Evolutionary conservation across 35 echinoderm and acorn worm species (phyloP).

Genomic region (Eucidaris tribuloides): DNA sequence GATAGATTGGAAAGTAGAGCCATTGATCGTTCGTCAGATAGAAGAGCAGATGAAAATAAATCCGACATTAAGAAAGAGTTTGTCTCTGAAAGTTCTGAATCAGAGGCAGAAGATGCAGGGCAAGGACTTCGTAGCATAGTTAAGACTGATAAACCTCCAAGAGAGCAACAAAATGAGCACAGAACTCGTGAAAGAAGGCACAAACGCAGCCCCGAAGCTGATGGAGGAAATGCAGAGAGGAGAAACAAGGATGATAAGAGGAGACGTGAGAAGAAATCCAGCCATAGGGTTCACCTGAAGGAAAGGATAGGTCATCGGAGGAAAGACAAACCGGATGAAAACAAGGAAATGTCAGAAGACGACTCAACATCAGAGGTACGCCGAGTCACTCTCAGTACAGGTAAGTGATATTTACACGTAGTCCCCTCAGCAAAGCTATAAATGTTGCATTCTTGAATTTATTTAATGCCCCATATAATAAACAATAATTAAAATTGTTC

Average conservation of each 20-base stretch:
- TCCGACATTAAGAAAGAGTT: background rate
- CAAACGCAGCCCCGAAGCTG: background rate
- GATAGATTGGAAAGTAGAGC: background rate
- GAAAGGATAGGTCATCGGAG: conserved; percentile 21
- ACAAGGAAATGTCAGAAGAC: background rate
- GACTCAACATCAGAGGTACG: background rate
- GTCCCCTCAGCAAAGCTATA: background rate
- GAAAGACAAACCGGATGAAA: background rate
- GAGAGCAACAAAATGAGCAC: background rate
- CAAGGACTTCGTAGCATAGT: conserved; percentile 35
- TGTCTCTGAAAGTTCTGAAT: conserved; percentile 35
- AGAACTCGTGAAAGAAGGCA: background rate
- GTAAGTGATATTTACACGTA: background rate
- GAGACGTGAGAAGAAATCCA: conserved; percentile 37
- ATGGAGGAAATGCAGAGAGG: background rate
- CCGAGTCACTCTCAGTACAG: conserved; percentile 45
- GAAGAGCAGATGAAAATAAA: background rate
- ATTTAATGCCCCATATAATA: background rate
- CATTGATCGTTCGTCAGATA: background rate
- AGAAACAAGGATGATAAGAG: conserved; percentile 8
- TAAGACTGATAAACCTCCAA: conserved; percentile 21
- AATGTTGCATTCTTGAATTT: background rate
- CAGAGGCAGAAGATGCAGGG: conserved; percentile 2
- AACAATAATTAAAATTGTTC: background rate
- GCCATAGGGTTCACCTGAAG: background rate